Evolutionary conservation across 1,140 invertebrate species (phyloP).

Genomic region (Halictus rubicundus): DNA sequence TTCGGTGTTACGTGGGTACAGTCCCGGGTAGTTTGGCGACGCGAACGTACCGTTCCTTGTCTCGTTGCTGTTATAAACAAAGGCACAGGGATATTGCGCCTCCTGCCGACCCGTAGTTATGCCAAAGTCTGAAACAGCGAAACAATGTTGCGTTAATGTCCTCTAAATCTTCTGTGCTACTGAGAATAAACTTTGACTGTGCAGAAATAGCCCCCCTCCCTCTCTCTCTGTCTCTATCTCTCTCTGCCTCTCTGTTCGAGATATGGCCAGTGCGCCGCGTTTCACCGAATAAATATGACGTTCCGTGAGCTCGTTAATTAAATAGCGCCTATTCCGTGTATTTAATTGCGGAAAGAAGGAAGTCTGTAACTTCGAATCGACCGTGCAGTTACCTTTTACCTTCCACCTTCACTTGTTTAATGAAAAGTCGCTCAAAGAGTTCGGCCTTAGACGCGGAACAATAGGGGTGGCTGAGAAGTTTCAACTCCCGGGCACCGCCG

Average conservation of each 20-base stretch:
- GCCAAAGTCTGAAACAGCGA: conserved; percentile 85
- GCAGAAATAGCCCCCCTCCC: not conserved
- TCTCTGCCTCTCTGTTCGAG: not conserved
- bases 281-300: conserved; percentile 29
- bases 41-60: conserved; percentile 90
- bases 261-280: not conserved
- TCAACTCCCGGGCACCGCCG: not conserved
- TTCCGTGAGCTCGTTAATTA: conserved; percentile 32
- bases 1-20: conserved; percentile 94
- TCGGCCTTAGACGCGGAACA: not conserved
- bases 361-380: conserved; percentile 36
- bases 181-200: conserved; percentile 10
- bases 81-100: conserved; percentile 88
- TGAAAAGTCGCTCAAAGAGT: conserved; percentile 30
- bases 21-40: conserved; percentile 96
- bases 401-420: not conserved
- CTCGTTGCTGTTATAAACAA: conserved; percentile 90
- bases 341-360: conserved; percentile 39
- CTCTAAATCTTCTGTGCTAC: conserved; percentile 1
- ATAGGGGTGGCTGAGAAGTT: not conserved
- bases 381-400: conserved; percentile 15
- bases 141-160: conserved; percentile 17
- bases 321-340: conserved; percentile 23
- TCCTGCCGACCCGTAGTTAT: conserved; percentile 89
- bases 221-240: too few species aligned